Conservation (phyloP, 2,113 vertebrate species). For the Scomber japonicus region DNA sequence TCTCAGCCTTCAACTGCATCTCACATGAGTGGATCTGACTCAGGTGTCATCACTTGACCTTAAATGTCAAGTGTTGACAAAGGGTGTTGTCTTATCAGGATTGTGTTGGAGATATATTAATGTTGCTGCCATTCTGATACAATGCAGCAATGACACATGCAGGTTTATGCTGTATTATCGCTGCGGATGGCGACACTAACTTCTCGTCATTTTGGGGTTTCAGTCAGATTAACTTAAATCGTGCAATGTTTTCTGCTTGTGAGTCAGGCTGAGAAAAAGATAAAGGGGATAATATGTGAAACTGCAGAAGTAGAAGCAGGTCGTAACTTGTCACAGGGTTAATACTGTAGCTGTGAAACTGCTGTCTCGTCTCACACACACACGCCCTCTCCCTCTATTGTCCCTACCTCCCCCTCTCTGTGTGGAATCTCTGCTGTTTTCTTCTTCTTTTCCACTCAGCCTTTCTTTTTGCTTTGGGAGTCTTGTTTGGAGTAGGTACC, state of each 20-base stretch:
- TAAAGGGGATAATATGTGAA: not conserved
- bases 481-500: constrained; percentile 41
- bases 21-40: not conserved
- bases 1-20: not conserved
- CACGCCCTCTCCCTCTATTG: constrained; percentile 23
- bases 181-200: not conserved
- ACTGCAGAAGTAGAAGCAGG: constrained; percentile 58
- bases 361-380: not conserved
- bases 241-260: not conserved
- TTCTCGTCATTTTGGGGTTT: not conserved
- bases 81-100: not conserved
- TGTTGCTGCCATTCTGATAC: too few relatives aligned
- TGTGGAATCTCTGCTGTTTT: not conserved
- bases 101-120: not conserved
- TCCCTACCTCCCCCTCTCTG: not conserved
- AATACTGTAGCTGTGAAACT: constrained; percentile 33
- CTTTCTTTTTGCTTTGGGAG: constrained; percentile 50
- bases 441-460: constrained; percentile 32
- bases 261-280: not conserved
- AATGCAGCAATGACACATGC: not conserved
- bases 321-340: constrained; percentile 66
- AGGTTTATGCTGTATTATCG: not conserved
- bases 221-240: not conserved
- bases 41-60: not conserved
- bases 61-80: not conserved